Base-by-base conservation (phyloP, 1,140 invertebrate genomes). In the Heliconius melpomene region DNA sequence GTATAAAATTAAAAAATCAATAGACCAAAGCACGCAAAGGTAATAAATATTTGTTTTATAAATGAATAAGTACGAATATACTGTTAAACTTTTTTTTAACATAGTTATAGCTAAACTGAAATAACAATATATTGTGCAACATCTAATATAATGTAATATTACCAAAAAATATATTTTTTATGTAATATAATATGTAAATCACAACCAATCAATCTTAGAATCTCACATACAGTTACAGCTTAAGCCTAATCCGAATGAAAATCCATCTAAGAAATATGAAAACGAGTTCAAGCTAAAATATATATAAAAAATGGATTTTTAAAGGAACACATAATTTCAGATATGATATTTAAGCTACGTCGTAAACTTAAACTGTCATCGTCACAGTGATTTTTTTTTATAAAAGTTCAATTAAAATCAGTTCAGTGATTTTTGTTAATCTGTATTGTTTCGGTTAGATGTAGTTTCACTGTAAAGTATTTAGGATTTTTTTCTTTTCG, bases 1-100 rank as follows among this genome's bases (percentile, higher is more conserved):
- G 26, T 66, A 66, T 66, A 66, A 66, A 50, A 66, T 66, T 66
- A 66, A 66, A 66, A 29, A 72, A 72, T 72, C 71, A 72, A 72
- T 72, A 72, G 71, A 40, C 1, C 23, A 66, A 72, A 38, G 18
- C 32, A 72, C 71, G 71, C 71, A 18, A 72, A n/a, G 71, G 18
- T 66, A 26, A 29, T 66, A 66, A 26, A 13, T 66, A 66, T 11
- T 11, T 6, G 13, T 66, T 66, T 66, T 11, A 26, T 13, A 66
- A 66, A 66, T 7, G 11, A 29, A 26, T 26, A 29, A 66, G n/a
- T 66, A 46, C 40, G 40, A 46, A 46, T 46, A 26, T 60, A 2
- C 9, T 60, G n/a, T 60, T 23, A 26, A 60, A 26, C 57, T 60
- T 26, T 60, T 60, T 60, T 60, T 9, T 60, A 26, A 60, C 9